These are phyloP conservation scores for Actinernus sp. DNA, from an alignment of 92 coral and sea anemone species.

Conservation along the genomic window DNA sequence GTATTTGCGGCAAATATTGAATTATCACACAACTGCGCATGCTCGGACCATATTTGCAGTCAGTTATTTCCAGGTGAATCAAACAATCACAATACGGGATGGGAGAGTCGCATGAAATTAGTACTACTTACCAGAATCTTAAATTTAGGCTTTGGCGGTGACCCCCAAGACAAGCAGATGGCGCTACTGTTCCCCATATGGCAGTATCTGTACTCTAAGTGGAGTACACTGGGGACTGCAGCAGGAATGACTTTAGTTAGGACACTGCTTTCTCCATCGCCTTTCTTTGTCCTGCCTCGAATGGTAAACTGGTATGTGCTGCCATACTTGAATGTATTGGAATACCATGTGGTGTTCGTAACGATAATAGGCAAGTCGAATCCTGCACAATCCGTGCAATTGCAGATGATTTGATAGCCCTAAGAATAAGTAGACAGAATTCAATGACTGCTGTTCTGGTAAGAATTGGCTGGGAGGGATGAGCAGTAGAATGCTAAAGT, in stretches of 20 bases:
- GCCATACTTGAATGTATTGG: not conserved
- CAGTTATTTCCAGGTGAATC: too few species aligned
- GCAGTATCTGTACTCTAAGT: not conserved
- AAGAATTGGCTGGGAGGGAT: too few species aligned
- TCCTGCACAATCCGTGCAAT: not conserved
- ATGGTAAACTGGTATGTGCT: not conserved
- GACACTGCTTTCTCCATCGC: not conserved
- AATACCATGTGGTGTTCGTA: not conserved
- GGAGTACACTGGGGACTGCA: not conserved
- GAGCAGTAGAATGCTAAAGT: too few species aligned
- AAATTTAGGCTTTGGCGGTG: too few species aligned
- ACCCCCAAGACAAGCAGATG: not conserved
- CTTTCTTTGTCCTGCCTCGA: not conserved
- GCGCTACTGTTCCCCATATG: not conserved
- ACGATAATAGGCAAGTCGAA: not conserved
- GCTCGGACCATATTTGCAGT: too few species aligned
- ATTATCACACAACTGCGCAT: too few species aligned
- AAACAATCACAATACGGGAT: too few species aligned
- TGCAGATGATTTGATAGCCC: conserved; percentile 1
- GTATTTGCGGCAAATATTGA: too few species aligned
- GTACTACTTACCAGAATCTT: too few species aligned
- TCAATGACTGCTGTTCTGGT: too few species aligned
- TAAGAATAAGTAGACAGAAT: too few species aligned
- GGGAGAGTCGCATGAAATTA: too few species aligned
- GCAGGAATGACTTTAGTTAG: not conserved